Conservation (phyloP, 2,888 invertebrate genomes). For the Chrysopilus asiliformis region DNA sequence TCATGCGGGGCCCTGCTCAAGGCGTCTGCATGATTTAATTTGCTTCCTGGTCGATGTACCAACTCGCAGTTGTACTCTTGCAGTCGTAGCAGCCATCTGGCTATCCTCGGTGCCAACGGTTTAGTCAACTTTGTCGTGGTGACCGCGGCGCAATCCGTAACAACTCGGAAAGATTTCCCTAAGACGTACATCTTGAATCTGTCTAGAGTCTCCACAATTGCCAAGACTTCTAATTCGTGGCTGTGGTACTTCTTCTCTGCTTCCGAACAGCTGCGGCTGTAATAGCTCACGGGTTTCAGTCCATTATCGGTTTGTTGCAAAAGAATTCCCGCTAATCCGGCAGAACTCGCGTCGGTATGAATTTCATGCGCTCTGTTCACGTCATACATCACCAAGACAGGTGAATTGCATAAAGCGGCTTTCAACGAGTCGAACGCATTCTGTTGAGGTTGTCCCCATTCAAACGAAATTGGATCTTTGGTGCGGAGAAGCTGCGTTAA, state of each 20-base stretch:
- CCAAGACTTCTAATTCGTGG: too few species aligned
- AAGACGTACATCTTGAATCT: constrained; percentile 27
- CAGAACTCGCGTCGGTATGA: too few species aligned
- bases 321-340: too few species aligned
- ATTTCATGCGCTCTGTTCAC: constrained; percentile 18
- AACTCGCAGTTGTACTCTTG: constrained; percentile 16
- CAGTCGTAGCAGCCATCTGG: constrained; percentile 19
- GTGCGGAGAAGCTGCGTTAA: constrained; percentile 15
- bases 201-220: constrained; percentile 22
- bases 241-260: too few species aligned
- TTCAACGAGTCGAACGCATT: constrained; percentile 20
- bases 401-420: constrained; percentile 15
- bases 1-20: constrained; percentile 18
- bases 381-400: constrained; percentile 20
- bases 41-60: constrained; percentile 14
- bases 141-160: constrained; percentile 27
- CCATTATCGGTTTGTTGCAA: constrained; percentile 18
- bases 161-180: constrained; percentile 20
- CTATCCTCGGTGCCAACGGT: too few species aligned
- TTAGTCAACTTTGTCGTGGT: constrained; percentile 20
- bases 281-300: constrained; percentile 22
- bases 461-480: constrained; percentile 9
- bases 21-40: constrained; percentile 25
- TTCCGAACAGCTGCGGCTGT: constrained; percentile 23
- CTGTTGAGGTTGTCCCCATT: constrained; percentile 18